A percentile compares a stretch with the other conserved stretches of the same genome.
These are phyloP conservation scores for Corythornis vintsioides DNA, from an alignment of 2,113 vertebrate species.

Conservation along the genomic window DNA sequence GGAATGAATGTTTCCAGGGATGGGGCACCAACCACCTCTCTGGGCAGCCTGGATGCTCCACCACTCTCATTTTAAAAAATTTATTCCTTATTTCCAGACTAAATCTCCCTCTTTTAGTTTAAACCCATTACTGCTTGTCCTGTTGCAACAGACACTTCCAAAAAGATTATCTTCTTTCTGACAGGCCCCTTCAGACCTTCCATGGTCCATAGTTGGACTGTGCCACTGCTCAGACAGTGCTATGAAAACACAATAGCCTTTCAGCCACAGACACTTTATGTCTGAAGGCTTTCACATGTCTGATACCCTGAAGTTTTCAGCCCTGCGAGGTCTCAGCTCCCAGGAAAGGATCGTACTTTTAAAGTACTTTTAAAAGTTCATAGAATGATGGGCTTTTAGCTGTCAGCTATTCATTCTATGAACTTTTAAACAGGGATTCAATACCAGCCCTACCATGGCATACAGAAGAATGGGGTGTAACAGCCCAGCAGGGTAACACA, in stretches of 20 bases:
- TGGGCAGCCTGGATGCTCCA: background rate
- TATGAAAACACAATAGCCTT: background rate
- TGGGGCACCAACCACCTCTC: background rate
- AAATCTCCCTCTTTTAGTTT: background rate
- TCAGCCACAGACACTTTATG: background rate
- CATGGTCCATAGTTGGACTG: background rate
- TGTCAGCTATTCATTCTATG: background rate
- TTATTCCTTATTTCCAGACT: background rate
- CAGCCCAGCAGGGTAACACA: background rate
- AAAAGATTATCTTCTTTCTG: background rate
- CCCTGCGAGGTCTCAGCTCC: background rate
- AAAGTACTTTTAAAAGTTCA: no score
- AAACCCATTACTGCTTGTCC: background rate
- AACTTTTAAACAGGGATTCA: background rate
- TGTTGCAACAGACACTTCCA: background rate
- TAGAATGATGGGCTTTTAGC: background rate
- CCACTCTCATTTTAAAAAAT: background rate
- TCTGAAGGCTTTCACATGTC: background rate
- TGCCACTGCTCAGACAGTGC: background rate
- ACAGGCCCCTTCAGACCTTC: background rate
- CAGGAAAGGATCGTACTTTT: background rate
- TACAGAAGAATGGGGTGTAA: background rate
- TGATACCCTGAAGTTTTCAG: background rate
- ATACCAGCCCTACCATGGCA: rapidly evolving
- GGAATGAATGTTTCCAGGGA: background rate